These are phyloP conservation scores for Thysanoteuthis rhombus DNA, from an alignment of 2,888 invertebrate genomes.

Conservation along the genomic window DNA sequence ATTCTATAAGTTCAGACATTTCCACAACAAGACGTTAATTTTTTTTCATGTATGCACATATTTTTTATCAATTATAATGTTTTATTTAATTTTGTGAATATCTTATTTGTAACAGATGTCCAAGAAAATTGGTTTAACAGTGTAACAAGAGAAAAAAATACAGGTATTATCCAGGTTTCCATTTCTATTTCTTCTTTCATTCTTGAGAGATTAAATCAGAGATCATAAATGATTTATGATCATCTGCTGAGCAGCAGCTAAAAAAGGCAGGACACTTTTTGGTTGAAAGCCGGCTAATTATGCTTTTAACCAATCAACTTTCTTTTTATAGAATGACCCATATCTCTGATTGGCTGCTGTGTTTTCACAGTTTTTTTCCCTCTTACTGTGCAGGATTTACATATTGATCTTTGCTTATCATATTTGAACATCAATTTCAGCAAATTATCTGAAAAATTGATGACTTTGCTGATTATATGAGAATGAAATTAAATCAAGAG, in stretches of 20 bases:
- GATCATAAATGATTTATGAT: not conserved
- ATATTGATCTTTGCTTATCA: not conserved
- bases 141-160: no score
- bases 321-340: not conserved
- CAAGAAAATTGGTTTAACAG: no score
- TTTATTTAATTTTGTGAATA: no score
- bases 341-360: not conserved
- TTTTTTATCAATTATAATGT: no score
- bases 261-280: not conserved
- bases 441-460: not conserved
- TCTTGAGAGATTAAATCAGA: not conserved
- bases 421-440: not conserved
- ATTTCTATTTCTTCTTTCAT: not conserved
- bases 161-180: not conserved
- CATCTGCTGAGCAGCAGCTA: not conserved
- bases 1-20: no score
- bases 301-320: not conserved
- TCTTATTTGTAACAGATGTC: no score
- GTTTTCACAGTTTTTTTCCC: not conserved
- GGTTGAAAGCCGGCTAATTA: not conserved
- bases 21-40: no score
- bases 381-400: not conserved
- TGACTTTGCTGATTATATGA: not conserved
- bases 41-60: no score
- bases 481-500: not conserved